Evolutionary conservation across 2,113 vertebrate species (phyloP), one percentile per base, ranked within the genome.

Genomic region (Lasiurus cinereus): DNA sequence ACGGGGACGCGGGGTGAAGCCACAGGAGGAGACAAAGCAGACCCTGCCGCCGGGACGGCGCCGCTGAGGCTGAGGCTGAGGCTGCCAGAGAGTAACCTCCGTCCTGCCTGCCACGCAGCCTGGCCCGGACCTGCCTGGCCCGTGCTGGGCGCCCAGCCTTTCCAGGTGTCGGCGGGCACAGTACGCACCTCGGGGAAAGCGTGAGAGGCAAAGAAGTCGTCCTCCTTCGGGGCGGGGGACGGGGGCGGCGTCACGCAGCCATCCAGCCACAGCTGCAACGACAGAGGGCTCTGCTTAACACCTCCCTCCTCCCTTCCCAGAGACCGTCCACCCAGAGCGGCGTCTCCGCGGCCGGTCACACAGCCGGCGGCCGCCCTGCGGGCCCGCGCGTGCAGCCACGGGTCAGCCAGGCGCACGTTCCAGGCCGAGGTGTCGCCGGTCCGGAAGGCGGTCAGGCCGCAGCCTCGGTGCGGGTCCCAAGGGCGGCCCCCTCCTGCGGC

Each of bases 191-290:
- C 97, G 13, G 96, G 77, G 95, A 97, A 95, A 66, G 83, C 97
- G 24, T 99, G 99, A 29, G 99, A 97, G 69, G 98, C 98, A 98
- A 99, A 99, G 96, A 99, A 99, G 78, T 99, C 99, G 64, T 99
- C 98, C 46, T 99, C 99, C 97, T 99, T 99, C 39, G 98, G 98
- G 0, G 97, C 98, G 5, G 99, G 98, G 59, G 99, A 98, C 0
- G 36, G 94, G 59, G 96, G 98, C 29, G 96, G 99, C 89, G 62
- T 97, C 85, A 85, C 98, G 69, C 97, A 98, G 70, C 98, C 98
- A 54, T 99, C 99, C 4, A 99, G 98, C 99, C 99, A 99, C 88
- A 99, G 96, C 99, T 99, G 87, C 16, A 96, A 93, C 74, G 46
- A 88, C 31, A 91, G 13, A n/a, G 31, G 36, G 48, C 14, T 33